Evolutionary conservation across 2,113 vertebrate genomes (phyloP), one percentile per base, ranked within the genome.

Genomic region (Morone saxatilis): DNA sequence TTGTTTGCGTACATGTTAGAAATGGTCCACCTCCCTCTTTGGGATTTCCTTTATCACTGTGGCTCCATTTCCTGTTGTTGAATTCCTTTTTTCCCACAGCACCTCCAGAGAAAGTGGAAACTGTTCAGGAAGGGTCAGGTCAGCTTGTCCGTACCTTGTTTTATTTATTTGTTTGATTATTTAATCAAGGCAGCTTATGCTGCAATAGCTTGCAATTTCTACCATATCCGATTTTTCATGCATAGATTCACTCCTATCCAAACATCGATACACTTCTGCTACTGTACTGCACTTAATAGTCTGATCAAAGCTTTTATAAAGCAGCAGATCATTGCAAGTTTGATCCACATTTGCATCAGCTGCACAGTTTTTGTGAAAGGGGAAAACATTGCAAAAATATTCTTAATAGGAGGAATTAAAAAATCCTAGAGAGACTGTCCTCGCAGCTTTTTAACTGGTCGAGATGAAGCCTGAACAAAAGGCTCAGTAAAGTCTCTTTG

Each of bases 1-100:
- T 84, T 90, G 83, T 90, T 81, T 83, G 66, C 8, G 5, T 73
- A 54, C 67, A 54, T 77, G 76, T 71, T 78, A 75, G 45, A 88
- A 77, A 50, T 56, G 76, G 68, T 72, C 62, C 76, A 71, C 71
- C 70, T 81, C 82, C 85, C 82, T 81, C 77, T 82, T 54, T 75
- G 84, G 92, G 93, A 92, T 92, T 93, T 95, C 94, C 94, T 91
- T 80, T 76, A 89, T 67, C 75, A 43, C 78, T 82, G 73, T 56
- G 43, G 75, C 90, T 92, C 80, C 62, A 84, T 94, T 96, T 95
- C 95, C 95, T 96, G 95, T 95, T 95, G 90, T 92, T 94, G 91
- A 94, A 95, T 94, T 94, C 93, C 69, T 93, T 89, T 81, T 62
- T 88, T 83, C 85, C 90, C 86, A 79, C 74, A 89, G 85, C 84